Percentiles rank a stretch among this genome's conserved stretches.
Conservation (phyloP, 2,113 vertebrate species). For the pig (Sus scrofa) region T2T-Sscrofa CM000814.6:1847001-1847500, state of each 20-base stretch:
- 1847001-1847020: accelerated
- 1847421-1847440: constrained; percentile 70
- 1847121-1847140: neutral
- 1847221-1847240: neutral
- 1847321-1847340: accelerated
- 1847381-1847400: accelerated
- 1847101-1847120: accelerated
- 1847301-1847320: accelerated
- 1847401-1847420: constrained; percentile 41
- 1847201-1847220: accelerated
- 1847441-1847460: constrained; percentile 61
- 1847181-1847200: accelerated
- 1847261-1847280: neutral
- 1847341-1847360: accelerated
- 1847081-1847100: neutral
- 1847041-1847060: no score
- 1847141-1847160: neutral
- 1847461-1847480: constrained; percentile 85
- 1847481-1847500: constrained; percentile 86
- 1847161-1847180: accelerated
- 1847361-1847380: accelerated
- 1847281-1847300: neutral
- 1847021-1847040: accelerated
- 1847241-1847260: neutral
- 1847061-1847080: accelerated